Evolutionary conservation across 2,888 invertebrate species (phyloP), one percentile per base, ranked within the genome.

Genomic region (Hedychridium roseum): DNA sequence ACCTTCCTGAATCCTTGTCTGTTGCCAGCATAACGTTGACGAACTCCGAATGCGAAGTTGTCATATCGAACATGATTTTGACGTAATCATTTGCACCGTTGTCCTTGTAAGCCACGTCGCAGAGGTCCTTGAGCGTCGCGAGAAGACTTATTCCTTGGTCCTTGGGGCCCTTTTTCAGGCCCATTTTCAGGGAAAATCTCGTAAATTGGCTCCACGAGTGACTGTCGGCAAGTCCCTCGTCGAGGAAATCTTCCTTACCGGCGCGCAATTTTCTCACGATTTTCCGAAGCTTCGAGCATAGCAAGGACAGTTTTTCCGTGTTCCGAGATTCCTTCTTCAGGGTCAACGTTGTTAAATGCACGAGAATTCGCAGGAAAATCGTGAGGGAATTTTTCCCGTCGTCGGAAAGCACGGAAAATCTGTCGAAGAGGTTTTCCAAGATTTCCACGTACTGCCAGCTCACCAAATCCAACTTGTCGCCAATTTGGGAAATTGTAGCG

Each of bases 1-100:
- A n/a, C n/a, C n/a, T n/a, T n/a, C n/a, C n/a, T n/a, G n/a, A n/a
- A n/a, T n/a, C n/a, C n/a, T n/a, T n/a, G n/a, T n/a, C n/a, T n/a
- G n/a, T n/a, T n/a, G n/a, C 84, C 12, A 91, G 73, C 76, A 90
- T 84, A 3, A 88, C 83, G 57, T 88, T 87, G 36, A 88, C 78
- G 73, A 91, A 91, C 66, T 89, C 88, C 0, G 92, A 91, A 79
- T 92, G 91, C 0, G 88, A 86, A 2, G 85, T 84, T 6, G 87
- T 83, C 89, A 91, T 89, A 54, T 90, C 89, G 60, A 90, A 88
- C 4, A 90, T 75, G 14, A 83, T 82, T 36, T 78, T 80, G 1
- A 81, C 78, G 36, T 80, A 80, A 14, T 82, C 80, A 12, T 85
- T 79, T 30, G 82, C 80, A 2, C 79, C 73, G 23, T 82, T 81